These are phyloP conservation scores for Chrysolina oricalcia DNA, from an alignment of 2,888 invertebrate species.

Conservation along the genomic window DNA sequence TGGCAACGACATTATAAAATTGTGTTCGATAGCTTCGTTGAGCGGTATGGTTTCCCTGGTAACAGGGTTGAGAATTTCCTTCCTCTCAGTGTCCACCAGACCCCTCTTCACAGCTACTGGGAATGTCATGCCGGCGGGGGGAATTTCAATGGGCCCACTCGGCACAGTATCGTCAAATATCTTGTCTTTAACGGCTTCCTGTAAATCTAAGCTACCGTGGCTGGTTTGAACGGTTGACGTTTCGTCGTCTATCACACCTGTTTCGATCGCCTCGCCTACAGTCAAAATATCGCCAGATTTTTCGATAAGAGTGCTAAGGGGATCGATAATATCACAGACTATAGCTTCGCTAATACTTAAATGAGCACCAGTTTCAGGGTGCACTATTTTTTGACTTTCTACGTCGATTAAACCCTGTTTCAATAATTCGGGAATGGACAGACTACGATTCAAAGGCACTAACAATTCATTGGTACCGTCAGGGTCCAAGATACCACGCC, in stretches of 20 bases:
- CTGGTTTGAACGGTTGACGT: conserved; percentile 79
- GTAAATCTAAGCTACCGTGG: conserved; percentile 78
- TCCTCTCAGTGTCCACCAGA: conserved; percentile 79
- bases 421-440: conserved; percentile 88
- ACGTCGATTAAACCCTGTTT: conserved; percentile 90
- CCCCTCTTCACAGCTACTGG: conserved; percentile 85
- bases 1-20: conserved; percentile 87
- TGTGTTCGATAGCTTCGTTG: conserved; percentile 81
- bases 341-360: conserved; percentile 89
- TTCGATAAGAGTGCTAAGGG: conserved; percentile 80
- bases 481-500: conserved; percentile 86
- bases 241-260: conserved; percentile 81
- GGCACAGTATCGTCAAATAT: conserved; percentile 74
- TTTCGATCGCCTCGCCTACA: conserved; percentile 83
- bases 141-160: conserved; percentile 75
- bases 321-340: conserved; percentile 90
- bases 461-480: conserved; percentile 84
- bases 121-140: conserved; percentile 89
- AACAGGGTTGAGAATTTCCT: conserved; percentile 82
- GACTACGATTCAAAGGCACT: conserved; percentile 85
- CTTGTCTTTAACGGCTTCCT: conserved; percentile 81
- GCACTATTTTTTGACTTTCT: conserved; percentile 82
- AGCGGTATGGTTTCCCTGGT: conserved; percentile 80
- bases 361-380: conserved; percentile 89
- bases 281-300: conserved; percentile 80